A percentile compares a stretch with the other conserved stretches of the same genome.
These are phyloP conservation scores for Lynx canadensis DNA, from an alignment of 2,113 vertebrate species.

Conservation along the genomic window DNA sequence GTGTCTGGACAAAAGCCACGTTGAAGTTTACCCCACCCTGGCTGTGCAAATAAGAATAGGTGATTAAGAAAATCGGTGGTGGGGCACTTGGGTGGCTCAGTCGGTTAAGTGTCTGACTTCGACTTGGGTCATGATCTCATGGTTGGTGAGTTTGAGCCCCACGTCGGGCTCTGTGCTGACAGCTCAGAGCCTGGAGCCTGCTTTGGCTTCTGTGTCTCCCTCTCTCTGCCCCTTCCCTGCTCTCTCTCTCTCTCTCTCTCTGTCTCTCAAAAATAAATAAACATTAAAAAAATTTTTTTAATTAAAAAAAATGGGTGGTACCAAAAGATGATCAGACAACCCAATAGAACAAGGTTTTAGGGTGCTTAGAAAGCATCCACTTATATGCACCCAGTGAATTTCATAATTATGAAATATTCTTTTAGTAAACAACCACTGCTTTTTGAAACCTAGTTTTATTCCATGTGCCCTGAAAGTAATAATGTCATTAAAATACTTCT, in stretches of 20 bases:
- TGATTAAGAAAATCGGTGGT: neutral
- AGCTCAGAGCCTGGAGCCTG: too few species aligned
- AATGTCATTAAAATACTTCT: neutral
- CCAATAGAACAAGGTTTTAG: neutral
- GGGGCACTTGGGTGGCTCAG: too few species aligned
- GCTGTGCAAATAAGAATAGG: slow-evolving; percentile 9
- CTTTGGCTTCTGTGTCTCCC: too few species aligned
- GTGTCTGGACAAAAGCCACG: neutral
- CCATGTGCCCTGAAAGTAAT: neutral
- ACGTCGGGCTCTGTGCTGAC: too few species aligned
- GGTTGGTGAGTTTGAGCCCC: too few species aligned
- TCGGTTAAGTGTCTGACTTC: too few species aligned
- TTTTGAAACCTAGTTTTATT: neutral
- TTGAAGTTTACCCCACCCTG: neutral
- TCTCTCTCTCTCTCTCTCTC: too few species aligned
- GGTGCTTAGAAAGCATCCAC: neutral
- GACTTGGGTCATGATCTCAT: too few species aligned
- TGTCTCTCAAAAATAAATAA: too few species aligned
- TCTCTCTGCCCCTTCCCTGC: too few species aligned
- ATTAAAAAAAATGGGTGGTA: neutral
- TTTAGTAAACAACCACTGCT: neutral
- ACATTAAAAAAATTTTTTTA: too few species aligned
- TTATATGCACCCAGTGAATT: neutral
- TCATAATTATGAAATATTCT: neutral
- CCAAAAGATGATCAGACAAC: neutral